These are phyloP conservation scores for Crenuchus spilurus DNA, from an alignment of 2,797 vertebrate genomes.

Conservation along the genomic window DNA sequence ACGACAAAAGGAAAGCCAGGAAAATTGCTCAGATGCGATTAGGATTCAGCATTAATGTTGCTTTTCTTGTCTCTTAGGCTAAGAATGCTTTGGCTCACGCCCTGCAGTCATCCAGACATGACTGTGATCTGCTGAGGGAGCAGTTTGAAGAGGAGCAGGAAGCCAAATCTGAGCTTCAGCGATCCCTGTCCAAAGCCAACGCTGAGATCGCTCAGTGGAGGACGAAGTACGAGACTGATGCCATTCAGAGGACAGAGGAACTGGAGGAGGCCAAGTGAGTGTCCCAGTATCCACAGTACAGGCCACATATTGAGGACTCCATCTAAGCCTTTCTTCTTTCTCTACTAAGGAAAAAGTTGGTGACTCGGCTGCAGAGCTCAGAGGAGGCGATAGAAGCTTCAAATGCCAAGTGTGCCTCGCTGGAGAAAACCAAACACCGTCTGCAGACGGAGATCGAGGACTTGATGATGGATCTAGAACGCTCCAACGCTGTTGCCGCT, in stretches of 20 bases:
- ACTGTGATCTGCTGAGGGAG: slow-evolving; percentile 75
- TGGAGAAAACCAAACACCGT: slow-evolving; percentile 90
- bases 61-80: slow-evolving; percentile 66
- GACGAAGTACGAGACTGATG: slow-evolving; percentile 86
- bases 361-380: slow-evolving; percentile 81
- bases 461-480: slow-evolving; percentile 84
- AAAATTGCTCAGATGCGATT: neutral
- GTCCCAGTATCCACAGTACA: too few species aligned
- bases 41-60: neutral
- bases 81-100: slow-evolving; percentile 83
- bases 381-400: slow-evolving; percentile 85
- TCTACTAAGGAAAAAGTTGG: slow-evolving; percentile 87
- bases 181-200: slow-evolving; percentile 81
- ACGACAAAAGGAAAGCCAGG: neutral
- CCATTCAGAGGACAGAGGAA: slow-evolving; percentile 84
- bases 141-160: slow-evolving; percentile 87
- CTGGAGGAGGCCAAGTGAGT: slow-evolving; percentile 86
- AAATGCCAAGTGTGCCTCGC: slow-evolving; percentile 86
- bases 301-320: too few species aligned
- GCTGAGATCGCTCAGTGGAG: slow-evolving; percentile 84
- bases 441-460: slow-evolving; percentile 91
- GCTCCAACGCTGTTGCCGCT: slow-evolving; percentile 81
- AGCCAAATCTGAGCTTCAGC: slow-evolving; percentile 82
- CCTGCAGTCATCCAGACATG: slow-evolving; percentile 76
- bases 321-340: neutral